A percentile compares a stretch with the other conserved stretches of the same genome.
Conservation (phyloP, 1,140 invertebrate species). For the Teleogryllus occipitalis region DNA sequence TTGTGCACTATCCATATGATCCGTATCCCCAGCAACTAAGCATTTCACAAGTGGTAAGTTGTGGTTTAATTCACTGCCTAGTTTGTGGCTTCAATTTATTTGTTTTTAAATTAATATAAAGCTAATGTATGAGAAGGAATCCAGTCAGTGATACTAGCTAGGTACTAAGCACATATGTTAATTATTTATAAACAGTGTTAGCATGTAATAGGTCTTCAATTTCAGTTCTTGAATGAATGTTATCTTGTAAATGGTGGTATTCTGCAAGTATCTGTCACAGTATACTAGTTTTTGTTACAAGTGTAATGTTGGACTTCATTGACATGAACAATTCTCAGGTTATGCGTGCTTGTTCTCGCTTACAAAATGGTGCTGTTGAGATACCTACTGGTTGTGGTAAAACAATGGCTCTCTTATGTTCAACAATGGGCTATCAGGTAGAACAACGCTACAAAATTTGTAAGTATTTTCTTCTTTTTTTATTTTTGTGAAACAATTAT, state of each 20-base stretch:
- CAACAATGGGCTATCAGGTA: neutral
- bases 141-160: no score
- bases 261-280: neutral
- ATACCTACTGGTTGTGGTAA: neutral
- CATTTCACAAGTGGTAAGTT: neutral
- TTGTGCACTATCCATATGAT: neutral
- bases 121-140: no score
- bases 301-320: no score
- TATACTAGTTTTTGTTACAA: neutral
- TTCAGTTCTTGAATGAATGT: no score
- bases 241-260: neutral
- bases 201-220: no score
- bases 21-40: neutral
- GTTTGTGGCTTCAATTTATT: no score
- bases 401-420: neutral
- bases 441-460: neutral
- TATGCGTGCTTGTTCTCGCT: neutral
- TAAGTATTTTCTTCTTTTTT: neutral
- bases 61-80: neutral
- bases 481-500: neutral
- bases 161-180: no score
- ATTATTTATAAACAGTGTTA: no score
- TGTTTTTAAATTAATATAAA: no score
- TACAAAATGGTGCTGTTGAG: neutral
- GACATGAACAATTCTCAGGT: neutral